Percentiles rank a stretch among this genome's conserved stretches.
phyloP scores from a whole-genome alignment of 2,113 vertebrate genomes.

The Dipodomys stephensi region DNA sequence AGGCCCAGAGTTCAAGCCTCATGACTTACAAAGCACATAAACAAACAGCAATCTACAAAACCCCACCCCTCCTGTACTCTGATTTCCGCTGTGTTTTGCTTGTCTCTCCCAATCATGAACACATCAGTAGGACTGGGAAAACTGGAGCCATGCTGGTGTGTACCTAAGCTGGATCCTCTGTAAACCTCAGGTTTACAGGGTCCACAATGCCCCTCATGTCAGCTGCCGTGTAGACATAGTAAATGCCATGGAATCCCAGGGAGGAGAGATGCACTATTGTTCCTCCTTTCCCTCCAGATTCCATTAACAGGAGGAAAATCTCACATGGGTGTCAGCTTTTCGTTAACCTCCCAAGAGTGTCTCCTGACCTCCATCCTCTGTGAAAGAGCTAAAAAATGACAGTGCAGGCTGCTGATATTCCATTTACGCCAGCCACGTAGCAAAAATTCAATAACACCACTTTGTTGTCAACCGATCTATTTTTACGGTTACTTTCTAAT shows the following conservation, averaged over 20 bases:
- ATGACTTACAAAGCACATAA: too few relatives aligned
- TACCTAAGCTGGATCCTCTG: background rate
- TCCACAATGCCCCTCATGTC: background rate
- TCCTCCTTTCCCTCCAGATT: background rate
- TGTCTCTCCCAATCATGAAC: background rate
- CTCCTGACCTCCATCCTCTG: too few relatives aligned
- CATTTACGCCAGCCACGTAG: background rate
- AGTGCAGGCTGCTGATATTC: background rate
- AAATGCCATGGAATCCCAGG: background rate
- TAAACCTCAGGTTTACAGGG: background rate
- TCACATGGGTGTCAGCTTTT: background rate
- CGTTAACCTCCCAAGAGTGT: background rate
- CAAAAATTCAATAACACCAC: background rate
- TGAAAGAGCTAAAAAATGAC: background rate
- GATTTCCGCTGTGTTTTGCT: conserved; percentile 1
- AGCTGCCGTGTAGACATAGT: background rate
- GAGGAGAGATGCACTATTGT: background rate
- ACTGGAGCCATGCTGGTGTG: background rate
- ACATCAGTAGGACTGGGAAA: conserved; percentile 17
- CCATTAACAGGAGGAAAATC: background rate
- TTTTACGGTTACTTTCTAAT: conserved; percentile 51
- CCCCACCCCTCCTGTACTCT: too few relatives aligned
- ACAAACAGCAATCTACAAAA: too few relatives aligned
- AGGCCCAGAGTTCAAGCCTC: too few relatives aligned
- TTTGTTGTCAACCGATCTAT: conserved; percentile 42